Evolutionary conservation across 35 echinoderm and acorn worm species (phyloP), one percentile per base, ranked within the genome.

Genomic region (Ophiothrix spiculata): DNA sequence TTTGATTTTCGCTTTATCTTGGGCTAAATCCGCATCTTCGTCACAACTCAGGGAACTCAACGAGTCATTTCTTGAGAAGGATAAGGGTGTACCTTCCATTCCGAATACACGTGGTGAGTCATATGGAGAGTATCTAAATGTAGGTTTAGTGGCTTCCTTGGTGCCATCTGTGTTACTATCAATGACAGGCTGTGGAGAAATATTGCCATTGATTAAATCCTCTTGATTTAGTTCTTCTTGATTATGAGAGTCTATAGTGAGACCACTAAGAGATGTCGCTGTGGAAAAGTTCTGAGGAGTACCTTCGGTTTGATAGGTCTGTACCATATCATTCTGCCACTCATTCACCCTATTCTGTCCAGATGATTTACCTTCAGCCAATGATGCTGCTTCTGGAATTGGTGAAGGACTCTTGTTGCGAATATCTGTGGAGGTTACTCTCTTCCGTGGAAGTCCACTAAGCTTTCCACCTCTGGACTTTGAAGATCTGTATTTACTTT

Each of bases 21-120:
- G 56, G 78, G 82, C 40, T 8, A 99, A 75, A 64, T 99, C 96
- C 78, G 89, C 96, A 94, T 99, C 96, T 86, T 99, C 96, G 75
- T 99, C 96, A 87, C 96, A 99, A 75, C 92, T 94, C 4, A 99
- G 84, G 37, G 96, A 99, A 86, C 96, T 99, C 31, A 99, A 83
- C 1, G 96, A 99, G 36, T 93, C 96, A 90, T 86, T 99, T 60
- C 96, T 86, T 39, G 96, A 99, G 64, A 99, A 99, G 25, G 87
- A 85, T 39, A 94, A 38, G 10, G 96, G 92, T 38, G 96, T 99
- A 28, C 96, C 96, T 78, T 99, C 96, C 3, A 99, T 84, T 32
- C 85, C 92, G 87, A 91, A 99, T 15, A 88, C 77, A 35, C 84
- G 75, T 31, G 96, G 96, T 42, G 96, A 94, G 45, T 99, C 96